phyloP scores from a whole-genome alignment of 1,140 invertebrate genomes.

The Zaprionus lachaisei region DNA sequence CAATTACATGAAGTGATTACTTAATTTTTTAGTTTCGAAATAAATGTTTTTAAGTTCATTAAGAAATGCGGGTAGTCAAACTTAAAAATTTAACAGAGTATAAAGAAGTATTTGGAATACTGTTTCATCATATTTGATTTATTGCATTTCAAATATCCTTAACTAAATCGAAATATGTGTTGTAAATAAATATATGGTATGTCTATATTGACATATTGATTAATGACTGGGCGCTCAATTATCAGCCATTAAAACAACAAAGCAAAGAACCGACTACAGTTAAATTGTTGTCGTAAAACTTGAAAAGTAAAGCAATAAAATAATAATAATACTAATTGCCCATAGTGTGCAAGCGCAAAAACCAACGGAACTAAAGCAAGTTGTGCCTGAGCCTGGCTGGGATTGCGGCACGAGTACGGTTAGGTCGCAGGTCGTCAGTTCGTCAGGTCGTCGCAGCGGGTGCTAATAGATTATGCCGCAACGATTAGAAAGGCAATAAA shows the following conservation, averaged over 20 bases:
- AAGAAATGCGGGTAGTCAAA: too few species aligned
- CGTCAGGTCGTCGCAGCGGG: constrained; percentile 27
- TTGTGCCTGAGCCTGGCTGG: neutral
- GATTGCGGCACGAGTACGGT: constrained; percentile 11
- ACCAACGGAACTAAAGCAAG: constrained; percentile 10
- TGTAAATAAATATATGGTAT: too few species aligned
- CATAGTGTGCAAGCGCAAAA: constrained; percentile 67
- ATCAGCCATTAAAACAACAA: constrained; percentile 56
- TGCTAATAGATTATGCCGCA: constrained; percentile 83
- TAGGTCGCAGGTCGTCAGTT: constrained; percentile 14
- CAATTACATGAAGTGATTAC: too few species aligned
- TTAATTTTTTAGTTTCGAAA: too few species aligned
- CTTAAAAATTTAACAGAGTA: too few species aligned
- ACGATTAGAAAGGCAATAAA: constrained; percentile 83
- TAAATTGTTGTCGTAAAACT: constrained; percentile 55
- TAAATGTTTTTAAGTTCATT: too few species aligned
- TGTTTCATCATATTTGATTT: too few species aligned
- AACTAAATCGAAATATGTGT: too few species aligned
- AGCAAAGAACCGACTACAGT: constrained; percentile 3
- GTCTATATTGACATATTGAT: constrained; percentile 40
- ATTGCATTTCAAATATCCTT: too few species aligned
- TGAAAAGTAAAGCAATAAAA: constrained; percentile 74
- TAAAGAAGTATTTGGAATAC: too few species aligned
- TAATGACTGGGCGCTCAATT: constrained; percentile 55
- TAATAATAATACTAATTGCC: constrained; percentile 71